Evolutionary conservation across 2,888 invertebrate genomes (phyloP), one percentile per base, ranked within the genome.

Genomic region (Ashinkailepas kermadecensis): DNA sequence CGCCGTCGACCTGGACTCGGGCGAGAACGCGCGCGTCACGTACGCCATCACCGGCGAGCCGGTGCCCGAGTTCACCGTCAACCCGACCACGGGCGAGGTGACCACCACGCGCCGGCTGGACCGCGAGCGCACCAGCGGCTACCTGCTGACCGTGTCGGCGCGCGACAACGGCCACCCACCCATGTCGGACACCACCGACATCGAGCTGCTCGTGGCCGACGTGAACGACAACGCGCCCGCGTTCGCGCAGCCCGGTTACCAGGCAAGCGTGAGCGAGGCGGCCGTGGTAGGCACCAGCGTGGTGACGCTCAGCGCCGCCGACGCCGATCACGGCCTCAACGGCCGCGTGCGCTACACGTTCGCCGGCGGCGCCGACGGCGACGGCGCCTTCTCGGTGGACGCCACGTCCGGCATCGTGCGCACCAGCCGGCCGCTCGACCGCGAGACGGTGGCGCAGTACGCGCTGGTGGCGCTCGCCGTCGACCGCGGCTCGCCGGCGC

Each of bases 201-300:
- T 99, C 0, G 97, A 98, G 87, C 95, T 99, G 85, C 93, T 95
- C 0, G 93, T 99, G 0, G 93, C 94, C 0, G 99, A 99, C 87
- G 95, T 97, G 0, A 99, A 99, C 87, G 99, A 99, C 86, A 97
- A 97, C 86, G 92, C 94, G 10, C 98, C 98, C 0, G 90, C 91
- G 0, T 98, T 98, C 87, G 93, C 93, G 85, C 93, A 93, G 83
- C 91, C 93, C 0, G 89, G 93, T 8, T 97, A 97, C 86, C 92
- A 92, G 25, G 93, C 95, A 0, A 92, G 92, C 9, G 93, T 97
- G 54, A 90, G 93, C 82, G 97, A 97, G 87, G 96, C 97, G 86
- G 95, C 95, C 23, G 89, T 94, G 84, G 93, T 95, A 82, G 94
- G 94, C 87, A 89, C 89, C 23, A 88, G 87, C 82, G 87, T 89